Conservation (phyloP, 1,140 invertebrate genomes). For the Apis florea region DNA sequence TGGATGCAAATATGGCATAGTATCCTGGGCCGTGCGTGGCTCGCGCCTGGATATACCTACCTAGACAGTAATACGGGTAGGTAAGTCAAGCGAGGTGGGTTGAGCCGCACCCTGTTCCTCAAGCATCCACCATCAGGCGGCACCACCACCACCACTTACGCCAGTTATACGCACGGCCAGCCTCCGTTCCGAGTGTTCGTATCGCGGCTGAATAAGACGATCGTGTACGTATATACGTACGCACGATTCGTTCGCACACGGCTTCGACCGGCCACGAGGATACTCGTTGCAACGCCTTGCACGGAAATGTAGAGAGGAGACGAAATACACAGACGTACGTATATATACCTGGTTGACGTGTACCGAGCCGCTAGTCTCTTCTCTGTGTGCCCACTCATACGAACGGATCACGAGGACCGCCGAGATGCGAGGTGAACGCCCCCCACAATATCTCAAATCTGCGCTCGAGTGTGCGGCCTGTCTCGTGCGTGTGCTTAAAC, state of each 20-base stretch:
- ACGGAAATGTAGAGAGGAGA: conserved; percentile 41
- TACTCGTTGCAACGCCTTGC: conserved; percentile 60
- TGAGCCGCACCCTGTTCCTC: conserved; percentile 77
- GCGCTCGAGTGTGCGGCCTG: conserved; percentile 59
- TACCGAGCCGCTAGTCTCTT: conserved; percentile 5
- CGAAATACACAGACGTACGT: conserved; percentile 42
- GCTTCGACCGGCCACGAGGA: not conserved
- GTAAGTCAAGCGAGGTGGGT: conserved; percentile 76
- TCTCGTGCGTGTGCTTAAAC: conserved; percentile 34
- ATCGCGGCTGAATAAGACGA: not conserved
- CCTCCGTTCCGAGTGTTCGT: not conserved
- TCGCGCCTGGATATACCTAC: conserved; percentile 69
- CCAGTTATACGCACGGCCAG: not conserved
- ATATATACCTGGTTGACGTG: conserved; percentile 52
- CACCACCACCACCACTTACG: conserved; percentile 23
- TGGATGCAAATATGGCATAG: conserved; percentile 75
- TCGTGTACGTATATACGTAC: not conserved
- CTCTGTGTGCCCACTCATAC: conserved; percentile 40
- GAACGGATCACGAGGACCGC: conserved; percentile 61
- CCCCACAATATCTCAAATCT: conserved; percentile 76
- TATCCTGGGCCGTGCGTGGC: conserved; percentile 62
- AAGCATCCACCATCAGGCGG: conserved; percentile 72
- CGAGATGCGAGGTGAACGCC: conserved; percentile 76
- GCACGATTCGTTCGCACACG: not conserved
- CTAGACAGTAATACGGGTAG: conserved; percentile 77